Percentiles rank a stretch among this genome's conserved stretches.
phyloP scores from a whole-genome alignment of 1,140 invertebrate genomes.

The Pomacea maculata region DNA sequence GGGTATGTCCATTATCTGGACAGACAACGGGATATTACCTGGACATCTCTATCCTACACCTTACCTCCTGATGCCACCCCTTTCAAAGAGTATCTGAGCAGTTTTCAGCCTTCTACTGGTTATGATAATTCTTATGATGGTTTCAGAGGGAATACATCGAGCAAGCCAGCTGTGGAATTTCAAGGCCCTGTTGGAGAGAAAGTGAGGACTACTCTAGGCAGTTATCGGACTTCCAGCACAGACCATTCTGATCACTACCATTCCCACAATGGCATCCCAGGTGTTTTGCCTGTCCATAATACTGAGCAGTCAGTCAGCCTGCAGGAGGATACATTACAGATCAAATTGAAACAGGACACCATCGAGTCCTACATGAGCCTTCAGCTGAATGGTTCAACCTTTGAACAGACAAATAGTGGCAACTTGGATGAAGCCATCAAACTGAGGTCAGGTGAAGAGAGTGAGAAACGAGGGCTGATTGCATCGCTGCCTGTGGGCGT shows the following conservation, averaged over 20 bases:
- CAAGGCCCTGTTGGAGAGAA: background rate
- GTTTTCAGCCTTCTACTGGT: conserved; percentile 11
- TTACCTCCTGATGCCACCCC: conserved; percentile 8
- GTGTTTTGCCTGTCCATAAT: background rate
- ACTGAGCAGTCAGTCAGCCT: conserved; percentile 10
- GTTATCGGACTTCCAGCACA: conserved; percentile 9
- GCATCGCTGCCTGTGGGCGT: conserved; percentile 34
- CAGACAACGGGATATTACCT: conserved; percentile 45
- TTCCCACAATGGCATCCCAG: background rate
- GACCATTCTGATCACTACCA: background rate
- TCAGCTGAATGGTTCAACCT: background rate
- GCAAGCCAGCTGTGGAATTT: conserved; percentile 23
- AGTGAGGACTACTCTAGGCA: conserved; percentile 1
- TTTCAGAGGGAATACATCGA: background rate
- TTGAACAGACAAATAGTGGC: background rate
- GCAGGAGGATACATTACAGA: background rate
- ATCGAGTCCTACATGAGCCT: conserved; percentile 18
- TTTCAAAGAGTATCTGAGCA: conserved; percentile 9
- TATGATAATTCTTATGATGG: conserved; percentile 58
- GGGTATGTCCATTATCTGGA: conserved; percentile 50
- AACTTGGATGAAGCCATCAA: background rate
- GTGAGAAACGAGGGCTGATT: conserved; percentile 20
- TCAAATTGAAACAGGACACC: conserved; percentile 18
- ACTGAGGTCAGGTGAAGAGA: background rate
- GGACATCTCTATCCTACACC: conserved; percentile 37